Conservation (phyloP, 2,888 invertebrate species). For the Melolontha melolontha region DNA sequence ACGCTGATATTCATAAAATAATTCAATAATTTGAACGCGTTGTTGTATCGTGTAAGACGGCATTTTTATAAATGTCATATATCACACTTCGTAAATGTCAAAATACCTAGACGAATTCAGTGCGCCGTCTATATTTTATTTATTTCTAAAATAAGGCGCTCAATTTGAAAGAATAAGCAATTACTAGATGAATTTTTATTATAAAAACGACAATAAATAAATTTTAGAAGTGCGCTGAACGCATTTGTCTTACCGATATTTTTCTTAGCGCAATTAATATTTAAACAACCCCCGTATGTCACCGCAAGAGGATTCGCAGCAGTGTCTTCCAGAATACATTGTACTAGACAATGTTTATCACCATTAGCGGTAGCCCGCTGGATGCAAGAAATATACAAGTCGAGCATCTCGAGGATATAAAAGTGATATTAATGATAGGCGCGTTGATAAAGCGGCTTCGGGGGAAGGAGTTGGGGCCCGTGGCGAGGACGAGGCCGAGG, state of each 20-base stretch:
- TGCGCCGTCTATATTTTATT: too few species aligned
- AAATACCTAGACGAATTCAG: too few species aligned
- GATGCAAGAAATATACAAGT: slow-evolving; percentile 64
- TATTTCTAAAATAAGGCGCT: too few species aligned
- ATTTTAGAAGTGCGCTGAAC: too few species aligned
- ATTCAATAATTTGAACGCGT: too few species aligned
- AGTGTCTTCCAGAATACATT: slow-evolving; percentile 60
- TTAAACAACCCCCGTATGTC: slow-evolving; percentile 17
- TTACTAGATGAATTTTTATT: too few species aligned
- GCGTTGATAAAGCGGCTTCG: slow-evolving; percentile 60
- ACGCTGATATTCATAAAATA: too few species aligned
- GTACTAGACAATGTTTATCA: slow-evolving; percentile 66
- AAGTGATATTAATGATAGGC: slow-evolving; percentile 67
- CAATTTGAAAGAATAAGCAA: too few species aligned
- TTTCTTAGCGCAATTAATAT: slow-evolving; percentile 6
- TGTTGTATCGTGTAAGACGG: too few species aligned
- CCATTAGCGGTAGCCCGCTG: slow-evolving; percentile 61
- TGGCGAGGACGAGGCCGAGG: slow-evolving; percentile 5
- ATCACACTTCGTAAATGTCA: too few species aligned
- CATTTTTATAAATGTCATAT: too few species aligned
- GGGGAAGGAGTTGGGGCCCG: background rate
- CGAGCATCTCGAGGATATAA: slow-evolving; percentile 65
- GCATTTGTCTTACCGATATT: slow-evolving; percentile 3
- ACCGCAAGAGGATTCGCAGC: slow-evolving; percentile 37
- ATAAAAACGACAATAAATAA: too few species aligned